phyloP scores from a whole-genome alignment of 2,797 vertebrate genomes.

The Microchirus variegatus region DNA sequence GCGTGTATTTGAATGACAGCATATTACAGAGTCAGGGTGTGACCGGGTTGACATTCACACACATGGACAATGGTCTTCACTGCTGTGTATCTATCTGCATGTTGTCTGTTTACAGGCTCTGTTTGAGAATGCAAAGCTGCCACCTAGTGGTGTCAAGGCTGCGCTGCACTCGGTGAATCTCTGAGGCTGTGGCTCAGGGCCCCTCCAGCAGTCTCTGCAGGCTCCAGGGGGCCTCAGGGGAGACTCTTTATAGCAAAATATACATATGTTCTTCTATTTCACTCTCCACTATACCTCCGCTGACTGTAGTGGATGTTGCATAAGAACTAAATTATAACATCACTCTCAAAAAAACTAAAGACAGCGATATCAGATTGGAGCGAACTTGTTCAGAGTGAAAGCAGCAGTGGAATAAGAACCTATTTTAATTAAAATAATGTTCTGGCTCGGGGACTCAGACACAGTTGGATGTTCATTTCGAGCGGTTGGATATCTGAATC shows the following conservation, averaged over 20 bases:
- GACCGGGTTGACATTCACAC: neutral
- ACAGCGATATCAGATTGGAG: too few relatives aligned
- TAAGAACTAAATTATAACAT: too few relatives aligned
- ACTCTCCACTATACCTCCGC: too few relatives aligned
- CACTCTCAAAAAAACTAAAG: too few relatives aligned
- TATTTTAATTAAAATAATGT: too few relatives aligned
- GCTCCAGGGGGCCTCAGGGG: neutral
- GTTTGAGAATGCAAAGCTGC: slow-evolving; percentile 66
- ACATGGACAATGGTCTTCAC: neutral
- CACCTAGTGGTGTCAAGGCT: slow-evolving; percentile 67
- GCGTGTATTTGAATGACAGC: neutral
- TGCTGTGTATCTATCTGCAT: neutral
- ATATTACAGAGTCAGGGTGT: neutral
- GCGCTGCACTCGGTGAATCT: slow-evolving; percentile 26
- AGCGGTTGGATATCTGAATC: too few relatives aligned
- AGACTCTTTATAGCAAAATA: neutral
- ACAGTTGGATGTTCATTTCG: too few relatives aligned
- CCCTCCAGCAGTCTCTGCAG: neutral
- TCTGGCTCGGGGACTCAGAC: neutral
- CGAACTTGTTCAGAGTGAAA: too few relatives aligned
- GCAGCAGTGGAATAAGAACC: too few relatives aligned
- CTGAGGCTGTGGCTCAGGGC: neutral
- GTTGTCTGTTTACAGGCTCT: slow-evolving; percentile 1
- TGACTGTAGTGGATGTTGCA: too few relatives aligned
- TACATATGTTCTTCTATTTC: too few relatives aligned